A percentile compares a stretch with the other conserved stretches of the same genome.
Evolutionary conservation across 2,113 vertebrate species (phyloP).

Genomic region (human): DNA sequence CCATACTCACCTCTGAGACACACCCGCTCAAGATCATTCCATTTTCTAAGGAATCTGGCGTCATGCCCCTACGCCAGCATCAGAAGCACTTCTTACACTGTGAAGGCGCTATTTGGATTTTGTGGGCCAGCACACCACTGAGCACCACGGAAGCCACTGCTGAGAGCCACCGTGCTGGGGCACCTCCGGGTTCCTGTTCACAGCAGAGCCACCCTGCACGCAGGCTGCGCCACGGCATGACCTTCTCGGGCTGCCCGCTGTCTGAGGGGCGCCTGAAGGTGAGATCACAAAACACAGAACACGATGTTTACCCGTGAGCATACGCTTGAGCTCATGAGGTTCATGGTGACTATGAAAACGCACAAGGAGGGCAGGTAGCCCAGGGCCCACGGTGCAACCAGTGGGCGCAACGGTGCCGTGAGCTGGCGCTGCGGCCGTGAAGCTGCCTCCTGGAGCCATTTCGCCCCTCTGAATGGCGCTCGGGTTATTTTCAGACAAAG

Average conservation of each 20-base stretch:
- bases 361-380: fast-evolving
- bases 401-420: fast-evolving
- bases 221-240: not conserved
- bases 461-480: fast-evolving
- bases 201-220: not conserved
- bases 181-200: not conserved
- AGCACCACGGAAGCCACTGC: too few relatives aligned
- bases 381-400: fast-evolving
- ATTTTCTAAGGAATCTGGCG: too few relatives aligned
- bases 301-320: too few relatives aligned
- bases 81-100: not conserved
- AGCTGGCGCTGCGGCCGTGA: fast-evolving
- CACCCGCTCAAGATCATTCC: too few relatives aligned
- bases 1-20: not conserved
- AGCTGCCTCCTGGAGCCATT: fast-evolving
- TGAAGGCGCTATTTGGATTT: not conserved
- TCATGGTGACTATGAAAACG: fast-evolving
- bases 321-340: not conserved
- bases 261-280: not conserved
- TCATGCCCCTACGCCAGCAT: fast-evolving
- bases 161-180: too few relatives aligned
- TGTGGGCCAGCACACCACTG: not conserved
- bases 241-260: not conserved
- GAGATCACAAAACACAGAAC: not conserved
- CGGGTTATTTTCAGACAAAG: too few relatives aligned